These are phyloP conservation scores for Tanypteryx hageni DNA, from an alignment of 2,888 invertebrate species.

Conservation along the genomic window DNA sequence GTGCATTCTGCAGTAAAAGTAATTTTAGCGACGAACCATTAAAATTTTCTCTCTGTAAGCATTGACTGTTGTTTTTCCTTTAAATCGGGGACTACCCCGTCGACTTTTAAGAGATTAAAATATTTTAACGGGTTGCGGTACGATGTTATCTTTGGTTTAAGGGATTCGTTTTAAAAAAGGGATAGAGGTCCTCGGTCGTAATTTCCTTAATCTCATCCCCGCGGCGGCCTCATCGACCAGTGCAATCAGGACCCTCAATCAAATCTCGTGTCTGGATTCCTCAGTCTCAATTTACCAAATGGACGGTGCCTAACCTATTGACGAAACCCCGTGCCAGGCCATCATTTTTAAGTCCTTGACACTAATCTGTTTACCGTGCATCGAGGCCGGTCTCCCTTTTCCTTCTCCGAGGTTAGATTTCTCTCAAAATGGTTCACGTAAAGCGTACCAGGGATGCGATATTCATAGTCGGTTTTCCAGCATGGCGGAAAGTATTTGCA, in stretches of 20 bases:
- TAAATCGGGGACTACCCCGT: too few species aligned
- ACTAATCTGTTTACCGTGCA: constrained; percentile 16
- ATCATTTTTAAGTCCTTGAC: neutral
- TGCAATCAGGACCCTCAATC: neutral
- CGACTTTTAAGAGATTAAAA: too few species aligned
- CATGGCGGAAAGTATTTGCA: too few species aligned
- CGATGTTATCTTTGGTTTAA: too few species aligned
- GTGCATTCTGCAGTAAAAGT: too few species aligned
- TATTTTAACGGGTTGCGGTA: too few species aligned
- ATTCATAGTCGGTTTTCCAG: neutral
- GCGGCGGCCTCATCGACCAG: neutral
- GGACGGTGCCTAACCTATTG: neutral
- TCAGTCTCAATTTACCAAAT: neutral
- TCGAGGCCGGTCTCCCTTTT: neutral
- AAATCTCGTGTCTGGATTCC: neutral
- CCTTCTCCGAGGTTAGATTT: neutral
- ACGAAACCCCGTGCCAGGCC: neutral
- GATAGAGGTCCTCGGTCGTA: too few species aligned
- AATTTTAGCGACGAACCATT: too few species aligned
- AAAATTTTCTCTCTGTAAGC: too few species aligned
- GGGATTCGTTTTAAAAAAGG: too few species aligned
- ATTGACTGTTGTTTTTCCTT: too few species aligned
- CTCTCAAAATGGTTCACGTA: too few species aligned
- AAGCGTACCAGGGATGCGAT: neutral
- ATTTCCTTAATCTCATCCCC: neutral